Percentiles rank a stretch among this genome's conserved stretches.
Evolutionary conservation across 2,113 vertebrate species (phyloP).

Genomic region (Colius striatus): DNA sequence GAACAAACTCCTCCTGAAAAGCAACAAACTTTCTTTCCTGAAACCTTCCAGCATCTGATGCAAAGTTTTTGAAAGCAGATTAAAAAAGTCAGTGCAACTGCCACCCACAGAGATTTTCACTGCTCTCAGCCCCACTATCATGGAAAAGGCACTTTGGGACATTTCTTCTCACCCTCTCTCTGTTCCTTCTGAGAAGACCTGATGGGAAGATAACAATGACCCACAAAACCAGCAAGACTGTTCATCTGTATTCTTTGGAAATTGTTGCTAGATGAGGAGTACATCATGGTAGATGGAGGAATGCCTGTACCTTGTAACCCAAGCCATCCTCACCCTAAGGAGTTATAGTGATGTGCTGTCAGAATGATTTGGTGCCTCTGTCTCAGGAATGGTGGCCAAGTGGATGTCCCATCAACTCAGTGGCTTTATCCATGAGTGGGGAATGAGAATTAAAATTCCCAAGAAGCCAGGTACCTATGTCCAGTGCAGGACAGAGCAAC

Average conservation of each 20-base stretch:
- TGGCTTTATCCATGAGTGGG: rapidly evolving
- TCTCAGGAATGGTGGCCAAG: background rate
- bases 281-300: background rate
- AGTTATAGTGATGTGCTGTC: rapidly evolving
- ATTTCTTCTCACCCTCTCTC: background rate
- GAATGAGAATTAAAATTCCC: background rate
- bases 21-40: no score
- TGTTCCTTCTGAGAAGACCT: background rate
- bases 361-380: background rate
- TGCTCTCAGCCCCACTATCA: background rate
- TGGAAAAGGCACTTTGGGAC: background rate
- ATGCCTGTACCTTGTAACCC: background rate
- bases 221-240: background rate
- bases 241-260: background rate
- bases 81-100: background rate
- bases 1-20: no score
- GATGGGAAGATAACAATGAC: background rate
- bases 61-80: background rate
- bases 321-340: rapidly evolving
- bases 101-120: background rate
- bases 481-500: background rate
- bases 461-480: background rate
- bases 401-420: background rate
- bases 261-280: background rate
- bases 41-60: background rate